Evolutionary conservation across 2,888 invertebrate species (phyloP), one percentile per base, ranked within the genome.

Genomic region (Gortyna flavago): DNA sequence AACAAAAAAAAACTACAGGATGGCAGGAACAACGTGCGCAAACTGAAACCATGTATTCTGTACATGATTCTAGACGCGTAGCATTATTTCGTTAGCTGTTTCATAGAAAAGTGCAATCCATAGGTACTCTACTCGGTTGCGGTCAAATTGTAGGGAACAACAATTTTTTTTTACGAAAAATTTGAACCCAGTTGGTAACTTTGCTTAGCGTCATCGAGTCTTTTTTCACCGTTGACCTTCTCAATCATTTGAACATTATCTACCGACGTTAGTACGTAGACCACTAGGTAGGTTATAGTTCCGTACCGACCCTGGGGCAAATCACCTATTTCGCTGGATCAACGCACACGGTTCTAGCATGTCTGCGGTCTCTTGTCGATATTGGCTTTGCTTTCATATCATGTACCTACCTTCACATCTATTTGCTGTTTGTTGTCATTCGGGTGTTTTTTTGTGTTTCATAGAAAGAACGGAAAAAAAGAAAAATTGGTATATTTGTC

Each of bases 281-380:
- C 35, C 2, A 51, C 51, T 54, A 85, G 83, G 69, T 69, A 78
- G 51, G 71, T 44, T 83, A 81, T 78, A 86, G 77, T 80, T 72
- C 72, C 77, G 62, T 75, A 78, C 64, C 75, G 51, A 75, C 81
- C 83, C 83, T 67, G 77, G 68, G 75, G 87, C 83, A 77, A 85
- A 79, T 86, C 73, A 77, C 75, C 76, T 76, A 81, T 87, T 83
- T 80, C 77, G 74, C 77, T 81, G 81, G 77, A 87, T 80, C 78
- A 83, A 72, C 80, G 83, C 83, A 83, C 83, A 81, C 75, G 78
- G 72, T 66, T 67, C 85, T 80, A 81, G 71, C 75, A 66, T 85
- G 87, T 81, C 83, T 83, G 87, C 80, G 80, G 88, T 82, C 71
- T 79, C 74, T 54, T 75, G 77, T 80, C 77, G 75, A 81, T 78